Percentiles rank a stretch among this genome's conserved stretches.
These are phyloP conservation scores for Eristalis pertinax DNA, from an alignment of 2,888 invertebrate genomes.

Conservation along the genomic window DNA sequence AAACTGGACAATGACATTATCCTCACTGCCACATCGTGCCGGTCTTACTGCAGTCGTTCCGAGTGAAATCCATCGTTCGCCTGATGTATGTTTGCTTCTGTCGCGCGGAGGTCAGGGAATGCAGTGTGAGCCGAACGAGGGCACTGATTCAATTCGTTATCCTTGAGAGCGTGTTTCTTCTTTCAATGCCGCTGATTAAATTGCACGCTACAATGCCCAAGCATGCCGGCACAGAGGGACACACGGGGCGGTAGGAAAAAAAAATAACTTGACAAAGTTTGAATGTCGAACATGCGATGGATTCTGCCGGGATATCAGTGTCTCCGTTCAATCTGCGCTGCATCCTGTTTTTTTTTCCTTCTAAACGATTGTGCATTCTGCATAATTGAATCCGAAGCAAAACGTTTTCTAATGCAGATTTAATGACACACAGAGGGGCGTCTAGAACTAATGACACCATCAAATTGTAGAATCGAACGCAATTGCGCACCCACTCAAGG, in stretches of 20 bases:
- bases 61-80: conserved; percentile 30
- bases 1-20: background rate
- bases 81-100: conserved; percentile 15
- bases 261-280: conserved; percentile 31
- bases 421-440: conserved; percentile 59
- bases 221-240: background rate
- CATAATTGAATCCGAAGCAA: conserved; percentile 60
- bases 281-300: conserved; percentile 37
- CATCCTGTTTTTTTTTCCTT: background rate
- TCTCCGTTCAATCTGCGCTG: background rate
- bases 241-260: background rate
- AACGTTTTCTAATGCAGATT: conserved; percentile 70
- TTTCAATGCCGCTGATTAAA: background rate
- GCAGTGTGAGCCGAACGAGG: conserved; percentile 26
- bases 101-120: background rate
- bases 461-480: conserved; percentile 30
- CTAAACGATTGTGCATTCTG: background rate
- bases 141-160: conserved; percentile 53
- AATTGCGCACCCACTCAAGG: conserved; percentile 28
- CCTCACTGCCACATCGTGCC: too few relatives aligned
- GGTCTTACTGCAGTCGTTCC: conserved; percentile 10
- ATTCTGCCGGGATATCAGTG: too few relatives aligned
- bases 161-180: conserved; percentile 16
- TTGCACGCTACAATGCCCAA: background rate
- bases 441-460: conserved; percentile 59